Base-by-base conservation (phyloP, 2,888 invertebrate genomes). In the Coelopa pilipes region DNA sequence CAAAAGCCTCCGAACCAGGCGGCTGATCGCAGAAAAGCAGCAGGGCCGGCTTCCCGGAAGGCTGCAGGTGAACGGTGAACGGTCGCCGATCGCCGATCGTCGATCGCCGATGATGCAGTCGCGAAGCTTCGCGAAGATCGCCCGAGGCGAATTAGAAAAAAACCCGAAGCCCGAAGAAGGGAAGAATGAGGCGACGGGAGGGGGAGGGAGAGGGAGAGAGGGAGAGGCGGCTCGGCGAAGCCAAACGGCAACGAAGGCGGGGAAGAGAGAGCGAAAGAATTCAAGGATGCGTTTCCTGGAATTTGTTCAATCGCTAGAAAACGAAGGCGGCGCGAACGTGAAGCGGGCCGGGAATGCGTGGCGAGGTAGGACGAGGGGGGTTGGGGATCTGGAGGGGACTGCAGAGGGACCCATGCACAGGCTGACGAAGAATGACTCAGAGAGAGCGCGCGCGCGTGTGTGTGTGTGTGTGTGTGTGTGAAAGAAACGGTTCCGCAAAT, bases 231-330 rank as follows among this genome's bases (percentile, higher is more conserved):
- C 45, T 34, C 34, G 34, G 7, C 7, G 34, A 34, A 34, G 34
- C 4, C 7, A 34, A 34, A 34, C 34, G 34, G 34, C 7, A 34
- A 34, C 34, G 34, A 34, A 34, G 34, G 47, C 0, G n/a, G 15
- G 9, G 13, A 53, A 19, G 50, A 50, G 45, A 62, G 19, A 50
- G 13, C 45, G 53, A 53, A 53, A 70, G 9, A 66, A n/a, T n/a
- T 49, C 49, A 55, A 65, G 84, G 80, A 80, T 82, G 85, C 84
- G 81, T 86, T 87, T 87, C 87, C 83, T 81, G 83, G 87, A 87
- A 87, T 87, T 87, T 87, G 86, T 86, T 85, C 84, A 84, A 84
- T 85, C 84, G 82, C 81, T 85, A 85, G 85, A 84, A 83, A 83
- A 85, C 19, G 24, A 66, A 60, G 10, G 55, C 12, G 17, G 53